phyloP scores from a whole-genome alignment of 2,113 vertebrate genomes.

The Hystrix brachyura region DNA sequence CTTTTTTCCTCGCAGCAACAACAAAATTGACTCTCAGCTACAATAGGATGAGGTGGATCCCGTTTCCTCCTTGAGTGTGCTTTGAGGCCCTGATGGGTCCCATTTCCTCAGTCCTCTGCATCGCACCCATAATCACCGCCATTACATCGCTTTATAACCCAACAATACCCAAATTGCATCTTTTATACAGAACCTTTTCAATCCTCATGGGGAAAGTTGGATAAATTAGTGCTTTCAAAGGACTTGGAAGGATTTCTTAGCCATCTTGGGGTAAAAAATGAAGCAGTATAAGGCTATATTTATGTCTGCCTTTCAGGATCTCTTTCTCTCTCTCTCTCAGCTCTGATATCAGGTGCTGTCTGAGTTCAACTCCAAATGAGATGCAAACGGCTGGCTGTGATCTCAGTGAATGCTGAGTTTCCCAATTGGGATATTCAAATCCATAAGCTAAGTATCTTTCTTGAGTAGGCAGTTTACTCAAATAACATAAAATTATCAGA shows the following conservation, averaged over 20 bases:
- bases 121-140: background rate
- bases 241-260: background rate
- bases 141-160: background rate
- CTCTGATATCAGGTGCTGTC: background rate
- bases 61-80: background rate
- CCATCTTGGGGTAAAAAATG: background rate
- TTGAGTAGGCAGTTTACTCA: background rate
- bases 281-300: background rate
- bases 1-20: background rate
- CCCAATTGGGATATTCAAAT: background rate
- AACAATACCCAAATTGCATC: conserved; percentile 5
- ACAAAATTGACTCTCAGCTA: background rate
- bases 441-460: conserved; percentile 27
- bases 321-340: background rate
- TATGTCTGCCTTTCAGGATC: background rate
- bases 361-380: background rate
- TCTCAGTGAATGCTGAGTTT: background rate
- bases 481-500: conserved; percentile 23
- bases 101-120: background rate
- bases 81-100: background rate
- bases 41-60: background rate
- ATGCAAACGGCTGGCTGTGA: background rate
- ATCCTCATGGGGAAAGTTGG: background rate
- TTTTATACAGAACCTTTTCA: conserved; percentile 1
- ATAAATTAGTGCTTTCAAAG: background rate